phyloP scores from a whole-genome alignment of 2,113 vertebrate genomes.

The Ifrita kowaldi region DNA sequence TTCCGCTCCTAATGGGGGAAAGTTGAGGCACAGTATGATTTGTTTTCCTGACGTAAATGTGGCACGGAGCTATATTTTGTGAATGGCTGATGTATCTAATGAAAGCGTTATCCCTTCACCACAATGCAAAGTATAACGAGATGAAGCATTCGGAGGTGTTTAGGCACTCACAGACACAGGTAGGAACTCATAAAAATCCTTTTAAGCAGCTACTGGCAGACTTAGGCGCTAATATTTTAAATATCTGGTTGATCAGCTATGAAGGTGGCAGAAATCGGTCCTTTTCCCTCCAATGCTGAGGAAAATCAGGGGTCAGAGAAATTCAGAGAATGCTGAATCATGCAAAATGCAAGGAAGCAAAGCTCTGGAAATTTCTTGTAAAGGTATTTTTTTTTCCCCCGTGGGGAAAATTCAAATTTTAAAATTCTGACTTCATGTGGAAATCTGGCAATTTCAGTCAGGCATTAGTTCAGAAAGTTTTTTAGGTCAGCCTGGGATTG shows the following conservation, averaged over 20 bases:
- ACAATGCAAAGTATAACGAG: not conserved
- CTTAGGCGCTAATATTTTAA: not conserved
- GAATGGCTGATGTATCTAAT: slow-evolving; percentile 41
- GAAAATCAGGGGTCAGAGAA: not conserved
- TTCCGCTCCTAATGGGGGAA: slow-evolving; percentile 42
- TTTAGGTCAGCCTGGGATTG: slow-evolving; percentile 21
- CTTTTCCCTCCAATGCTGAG: not conserved
- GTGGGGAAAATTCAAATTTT: not conserved
- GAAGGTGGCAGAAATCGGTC: not conserved
- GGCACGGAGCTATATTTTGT: slow-evolving; percentile 22
- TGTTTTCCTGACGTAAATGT: slow-evolving; percentile 58
- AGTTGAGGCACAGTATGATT: slow-evolving; percentile 42
- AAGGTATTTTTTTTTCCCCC: not conserved
- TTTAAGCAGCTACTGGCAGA: not conserved
- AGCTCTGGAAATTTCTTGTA: not conserved
- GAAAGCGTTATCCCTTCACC: not conserved
- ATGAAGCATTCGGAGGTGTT: not conserved
- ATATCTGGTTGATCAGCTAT: not conserved
- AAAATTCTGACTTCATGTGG: not conserved
- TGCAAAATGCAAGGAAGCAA: not conserved
- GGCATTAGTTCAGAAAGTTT: not conserved
- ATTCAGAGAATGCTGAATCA: not conserved
- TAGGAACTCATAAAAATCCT: not conserved
- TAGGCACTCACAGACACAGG: not conserved
- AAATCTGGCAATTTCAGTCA: slow-evolving; percentile 2